phyloP scores from a whole-genome alignment of 2,113 vertebrate species.

The Paracanthobrama guichenoti region DNA sequence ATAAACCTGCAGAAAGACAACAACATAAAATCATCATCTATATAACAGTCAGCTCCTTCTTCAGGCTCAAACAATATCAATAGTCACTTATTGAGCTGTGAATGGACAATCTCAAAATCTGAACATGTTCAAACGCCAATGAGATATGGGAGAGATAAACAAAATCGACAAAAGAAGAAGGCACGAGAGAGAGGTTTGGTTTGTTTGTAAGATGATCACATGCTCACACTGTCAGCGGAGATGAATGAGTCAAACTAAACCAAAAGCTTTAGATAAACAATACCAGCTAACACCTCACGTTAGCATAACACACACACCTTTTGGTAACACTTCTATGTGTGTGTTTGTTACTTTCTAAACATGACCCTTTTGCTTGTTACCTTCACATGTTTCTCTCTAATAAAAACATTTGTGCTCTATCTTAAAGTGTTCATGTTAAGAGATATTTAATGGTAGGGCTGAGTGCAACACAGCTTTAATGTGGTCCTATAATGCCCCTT shows the following conservation, averaged over 20 bases:
- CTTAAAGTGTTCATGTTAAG: not conserved
- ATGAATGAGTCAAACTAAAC: constrained; percentile 25
- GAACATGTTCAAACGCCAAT: not conserved
- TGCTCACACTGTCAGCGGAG: constrained; percentile 1
- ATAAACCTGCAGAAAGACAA: constrained; percentile 77
- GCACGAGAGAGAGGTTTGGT: not conserved
- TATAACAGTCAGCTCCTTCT: not conserved
- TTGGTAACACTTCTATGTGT: constrained; percentile 13
- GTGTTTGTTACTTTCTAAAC: not conserved
- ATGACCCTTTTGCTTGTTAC: not conserved
- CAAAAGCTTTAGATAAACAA: constrained; percentile 53
- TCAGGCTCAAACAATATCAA: not conserved
- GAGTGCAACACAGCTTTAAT: not conserved
- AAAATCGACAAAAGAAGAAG: constrained; percentile 3
- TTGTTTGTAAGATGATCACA: constrained; percentile 32
- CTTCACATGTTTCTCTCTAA: not conserved
- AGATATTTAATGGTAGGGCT: not conserved
- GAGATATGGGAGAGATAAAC: not conserved
- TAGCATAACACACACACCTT: constrained; percentile 17
- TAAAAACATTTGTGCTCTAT: not conserved
- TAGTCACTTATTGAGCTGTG: not conserved
- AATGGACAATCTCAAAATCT: not conserved
- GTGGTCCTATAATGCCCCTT: too few species aligned
- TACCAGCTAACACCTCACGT: constrained; percentile 33
- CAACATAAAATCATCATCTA: not conserved